These are phyloP conservation scores for Acanthococcus lagerstroemiae DNA, from an alignment of 2,888 invertebrate species.

Conservation along the genomic window DNA sequence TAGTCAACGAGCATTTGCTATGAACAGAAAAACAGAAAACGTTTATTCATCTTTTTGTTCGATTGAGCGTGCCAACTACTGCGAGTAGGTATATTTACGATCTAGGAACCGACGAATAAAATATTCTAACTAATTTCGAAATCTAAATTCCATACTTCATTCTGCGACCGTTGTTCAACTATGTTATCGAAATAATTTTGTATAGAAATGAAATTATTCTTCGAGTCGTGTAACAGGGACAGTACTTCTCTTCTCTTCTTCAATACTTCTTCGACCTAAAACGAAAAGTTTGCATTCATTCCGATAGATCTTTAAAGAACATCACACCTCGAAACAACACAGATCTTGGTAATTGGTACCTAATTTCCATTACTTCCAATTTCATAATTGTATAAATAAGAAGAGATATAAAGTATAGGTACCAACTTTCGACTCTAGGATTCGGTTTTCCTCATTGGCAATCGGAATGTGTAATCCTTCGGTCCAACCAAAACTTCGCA, in stretches of 20 bases:
- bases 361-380: no score
- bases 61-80: no score
- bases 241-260: neutral
- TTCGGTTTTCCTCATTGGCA: slow-evolving; percentile 61
- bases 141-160: neutral
- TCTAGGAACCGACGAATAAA: neutral
- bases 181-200: neutral
- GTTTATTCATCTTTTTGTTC: neutral
- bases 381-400: no score
- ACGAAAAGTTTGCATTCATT: no score
- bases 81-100: no score
- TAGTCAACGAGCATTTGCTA: neutral
- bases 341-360: no score
- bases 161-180: neutral
- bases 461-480: slow-evolving; percentile 69
- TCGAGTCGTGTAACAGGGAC: neutral
- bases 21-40: neutral
- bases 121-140: neutral
- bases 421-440: slow-evolving; percentile 47
- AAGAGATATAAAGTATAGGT: neutral
- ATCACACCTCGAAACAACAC: no score
- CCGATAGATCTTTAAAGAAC: no score
- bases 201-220: neutral
- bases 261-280: neutral
- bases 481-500: slow-evolving; percentile 62